Evolutionary conservation across 2,888 invertebrate genomes (phyloP).

Genomic region (Polietes domitor): DNA sequence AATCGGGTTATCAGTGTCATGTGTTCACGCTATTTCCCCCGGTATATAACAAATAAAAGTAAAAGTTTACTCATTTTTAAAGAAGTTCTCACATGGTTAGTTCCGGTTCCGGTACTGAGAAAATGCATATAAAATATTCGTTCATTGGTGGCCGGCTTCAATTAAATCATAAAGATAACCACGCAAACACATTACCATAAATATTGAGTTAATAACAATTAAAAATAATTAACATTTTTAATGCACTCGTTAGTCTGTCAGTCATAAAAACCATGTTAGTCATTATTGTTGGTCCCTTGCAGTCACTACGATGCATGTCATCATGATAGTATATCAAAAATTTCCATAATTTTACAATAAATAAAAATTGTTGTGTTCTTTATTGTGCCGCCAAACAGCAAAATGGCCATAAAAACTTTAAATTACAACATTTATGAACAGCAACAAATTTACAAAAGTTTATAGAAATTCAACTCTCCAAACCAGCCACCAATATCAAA

Average conservation of each 20-base stretch:
- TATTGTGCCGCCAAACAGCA: background rate
- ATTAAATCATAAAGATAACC: no score
- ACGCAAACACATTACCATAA: background rate
- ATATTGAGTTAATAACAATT: constrained; percentile 17
- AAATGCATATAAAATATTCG: no score
- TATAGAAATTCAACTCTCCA: background rate
- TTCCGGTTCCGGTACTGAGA: no score
- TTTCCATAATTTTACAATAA: constrained; percentile 9
- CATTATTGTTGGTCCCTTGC: background rate
- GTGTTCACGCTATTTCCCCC: no score
- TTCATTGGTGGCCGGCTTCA: no score
- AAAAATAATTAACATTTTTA: constrained; percentile 12
- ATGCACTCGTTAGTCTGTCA: background rate
- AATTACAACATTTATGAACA: background rate
- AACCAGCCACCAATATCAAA: background rate
- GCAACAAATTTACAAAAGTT: background rate
- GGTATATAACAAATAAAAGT: no score
- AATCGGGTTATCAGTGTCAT: no score
- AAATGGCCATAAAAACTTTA: background rate
- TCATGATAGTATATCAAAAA: background rate
- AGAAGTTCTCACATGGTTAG: no score
- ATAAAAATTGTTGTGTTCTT: background rate
- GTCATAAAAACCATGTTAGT: background rate
- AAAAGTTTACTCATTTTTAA: no score
- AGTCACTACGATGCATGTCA: background rate